Conservation (phyloP, 2,797 vertebrate species). For the Melanogrammus aeglefinus region DNA sequence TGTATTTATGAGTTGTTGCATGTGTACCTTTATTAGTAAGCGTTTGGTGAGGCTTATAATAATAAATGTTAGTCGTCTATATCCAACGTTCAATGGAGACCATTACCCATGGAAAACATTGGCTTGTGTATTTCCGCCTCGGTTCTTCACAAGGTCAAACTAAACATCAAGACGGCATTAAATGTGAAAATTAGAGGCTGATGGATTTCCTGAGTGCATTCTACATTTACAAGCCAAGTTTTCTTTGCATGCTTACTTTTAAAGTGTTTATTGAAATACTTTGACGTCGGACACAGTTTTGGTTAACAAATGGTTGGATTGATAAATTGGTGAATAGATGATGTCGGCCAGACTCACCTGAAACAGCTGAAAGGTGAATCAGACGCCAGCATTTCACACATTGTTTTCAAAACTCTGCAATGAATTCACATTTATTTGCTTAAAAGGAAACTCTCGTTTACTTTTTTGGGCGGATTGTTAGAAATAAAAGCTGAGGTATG, state of each 20-base stretch:
- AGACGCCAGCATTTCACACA: too few species aligned
- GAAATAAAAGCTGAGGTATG: not conserved
- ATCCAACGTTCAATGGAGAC: not conserved
- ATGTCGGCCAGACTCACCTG: too few species aligned
- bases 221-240: not conserved
- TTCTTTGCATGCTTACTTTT: not conserved
- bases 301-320: not conserved
- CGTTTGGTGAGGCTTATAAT: too few species aligned
- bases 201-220: not conserved
- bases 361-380: too few species aligned
- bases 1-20: too few species aligned
- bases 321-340: too few species aligned
- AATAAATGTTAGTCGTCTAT: not conserved
- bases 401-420: too few species aligned
- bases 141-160: not conserved
- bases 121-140: not conserved
- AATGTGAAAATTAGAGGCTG: not conserved
- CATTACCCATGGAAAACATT: not conserved
- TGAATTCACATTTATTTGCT: not conserved
- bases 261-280: not conserved
- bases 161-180: not conserved
- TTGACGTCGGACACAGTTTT: not conserved
- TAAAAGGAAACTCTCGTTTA: not conserved
- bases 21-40: too few species aligned
- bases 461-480: too few species aligned